phyloP scores from a whole-genome alignment of 1,140 invertebrate genomes.

The Coenobita brevimanus region DNA sequence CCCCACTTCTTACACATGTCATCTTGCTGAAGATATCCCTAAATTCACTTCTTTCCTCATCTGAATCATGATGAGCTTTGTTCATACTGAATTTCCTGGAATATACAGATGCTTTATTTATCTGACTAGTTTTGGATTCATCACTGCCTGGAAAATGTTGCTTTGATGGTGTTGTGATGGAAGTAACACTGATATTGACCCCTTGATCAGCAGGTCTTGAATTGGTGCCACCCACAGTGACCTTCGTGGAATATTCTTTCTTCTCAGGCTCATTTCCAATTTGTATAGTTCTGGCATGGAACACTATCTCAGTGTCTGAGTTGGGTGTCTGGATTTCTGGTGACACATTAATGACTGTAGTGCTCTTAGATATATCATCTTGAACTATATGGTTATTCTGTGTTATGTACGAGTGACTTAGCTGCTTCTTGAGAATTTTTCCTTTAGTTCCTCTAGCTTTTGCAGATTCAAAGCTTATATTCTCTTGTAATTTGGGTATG shows the following conservation, averaged over 20 bases:
- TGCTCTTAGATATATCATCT: no score
- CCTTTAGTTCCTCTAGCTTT: no score
- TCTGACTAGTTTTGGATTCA: conserved; percentile 1
- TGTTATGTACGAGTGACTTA: not conserved
- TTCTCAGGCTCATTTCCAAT: no score
- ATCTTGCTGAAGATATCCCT: not conserved
- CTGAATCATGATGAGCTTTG: not conserved
- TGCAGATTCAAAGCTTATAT: no score
- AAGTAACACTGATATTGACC: not conserved
- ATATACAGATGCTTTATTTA: not conserved
- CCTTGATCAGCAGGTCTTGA: not conserved
- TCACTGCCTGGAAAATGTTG: not conserved
- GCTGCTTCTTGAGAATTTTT: not conserved
- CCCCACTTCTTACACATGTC: not conserved
- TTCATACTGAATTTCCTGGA: not conserved
- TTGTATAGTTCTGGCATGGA: no score
- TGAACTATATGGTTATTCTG: no score
- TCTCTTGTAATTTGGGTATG: no score
- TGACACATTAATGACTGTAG: no score
- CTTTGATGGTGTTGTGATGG: not conserved
- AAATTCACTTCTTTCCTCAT: not conserved
- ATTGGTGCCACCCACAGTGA: no score
- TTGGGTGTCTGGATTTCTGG: no score
- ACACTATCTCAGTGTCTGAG: no score
- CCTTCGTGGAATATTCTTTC: no score